Evolutionary conservation across 2,888 invertebrate species (phyloP), one percentile per base, ranked within the genome.

Genomic region (Tanypteryx hageni): DNA sequence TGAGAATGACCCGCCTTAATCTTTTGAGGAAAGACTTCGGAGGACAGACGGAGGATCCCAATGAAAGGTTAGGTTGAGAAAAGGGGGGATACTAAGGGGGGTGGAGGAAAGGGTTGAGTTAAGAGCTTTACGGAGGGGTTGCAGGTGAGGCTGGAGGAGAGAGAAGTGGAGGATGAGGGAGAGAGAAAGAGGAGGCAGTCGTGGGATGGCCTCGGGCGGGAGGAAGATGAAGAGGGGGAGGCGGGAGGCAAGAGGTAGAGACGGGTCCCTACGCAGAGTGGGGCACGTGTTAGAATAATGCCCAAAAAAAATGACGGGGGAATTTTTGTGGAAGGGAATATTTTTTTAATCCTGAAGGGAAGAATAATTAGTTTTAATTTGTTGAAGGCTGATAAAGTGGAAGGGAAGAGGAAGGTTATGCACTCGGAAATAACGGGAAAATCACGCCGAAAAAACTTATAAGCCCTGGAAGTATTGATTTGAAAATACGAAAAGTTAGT

Each of bases 1-100:
- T 89, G 89, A 68, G 89, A 89, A 89, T 89, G 89, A 89, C 61
- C 89, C 86, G 61, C 86, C 86, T 86, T 86, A 89, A 89, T 89
- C 89, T 89, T 86, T 61, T 31, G 86, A 86, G 86, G 31, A 85
- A 85, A 85, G 86, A 86, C 89, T 64, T 64, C 89, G n/a, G 61
- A 44, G 64, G 86, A 86, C 86, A 86, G 61, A 18, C 86, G 31
- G 18, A 86, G 61, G 27, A 64, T 89, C 44, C 68, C 89, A n/a
- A 68, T 68, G 89, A 44, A 11, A 89, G 68, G 86, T 86, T 86
- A 16, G 59, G 59, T 56, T n/a, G 56, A 57, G 57, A 83, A 83
- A 83, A n/a, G 5, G 18, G 4, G 83, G 16, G 56, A 56, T 18
- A 13, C 5, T 44, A 44, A 27, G n/a, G 31, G 14, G 44, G 31